Conservation (phyloP, 2,888 invertebrate genomes). For the Macrophya alboannulata region DNA sequence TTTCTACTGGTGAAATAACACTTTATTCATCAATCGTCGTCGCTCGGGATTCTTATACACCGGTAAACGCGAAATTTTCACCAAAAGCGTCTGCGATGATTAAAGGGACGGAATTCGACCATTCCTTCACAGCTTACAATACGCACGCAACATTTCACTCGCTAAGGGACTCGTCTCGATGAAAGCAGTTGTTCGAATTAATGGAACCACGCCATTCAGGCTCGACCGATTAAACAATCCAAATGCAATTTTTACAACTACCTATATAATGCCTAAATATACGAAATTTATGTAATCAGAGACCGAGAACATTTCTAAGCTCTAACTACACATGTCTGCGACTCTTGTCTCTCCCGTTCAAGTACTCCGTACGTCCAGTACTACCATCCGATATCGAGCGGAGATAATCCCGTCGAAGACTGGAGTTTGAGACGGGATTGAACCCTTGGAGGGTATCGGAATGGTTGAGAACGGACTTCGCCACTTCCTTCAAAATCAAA, state of each 20-base stretch:
- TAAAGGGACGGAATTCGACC: not conserved
- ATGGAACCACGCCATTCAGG: not conserved
- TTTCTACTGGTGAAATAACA: not conserved
- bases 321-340: not conserved
- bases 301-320: too few species aligned
- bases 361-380: not conserved
- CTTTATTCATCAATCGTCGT: too few species aligned
- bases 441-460: slow-evolving; percentile 13
- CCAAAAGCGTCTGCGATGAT: not conserved
- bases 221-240: not conserved
- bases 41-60: not conserved
- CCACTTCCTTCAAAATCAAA: slow-evolving; percentile 30
- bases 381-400: not conserved
- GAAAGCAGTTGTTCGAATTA: not conserved
- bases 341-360: not conserved
- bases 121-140: not conserved
- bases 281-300: too few species aligned
- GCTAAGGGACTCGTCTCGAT: not conserved
- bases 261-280: not conserved
- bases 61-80: not conserved
- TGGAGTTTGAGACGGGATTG: not conserved
- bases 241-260: not conserved
- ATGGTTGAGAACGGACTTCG: slow-evolving; percentile 18
- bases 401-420: not conserved
- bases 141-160: slow-evolving; percentile 33